A percentile compares a stretch with the other conserved stretches of the same genome.
These are phyloP conservation scores for Podocnemis expansa DNA, from an alignment of 2,113 vertebrate species.

Conservation along the genomic window DNA sequence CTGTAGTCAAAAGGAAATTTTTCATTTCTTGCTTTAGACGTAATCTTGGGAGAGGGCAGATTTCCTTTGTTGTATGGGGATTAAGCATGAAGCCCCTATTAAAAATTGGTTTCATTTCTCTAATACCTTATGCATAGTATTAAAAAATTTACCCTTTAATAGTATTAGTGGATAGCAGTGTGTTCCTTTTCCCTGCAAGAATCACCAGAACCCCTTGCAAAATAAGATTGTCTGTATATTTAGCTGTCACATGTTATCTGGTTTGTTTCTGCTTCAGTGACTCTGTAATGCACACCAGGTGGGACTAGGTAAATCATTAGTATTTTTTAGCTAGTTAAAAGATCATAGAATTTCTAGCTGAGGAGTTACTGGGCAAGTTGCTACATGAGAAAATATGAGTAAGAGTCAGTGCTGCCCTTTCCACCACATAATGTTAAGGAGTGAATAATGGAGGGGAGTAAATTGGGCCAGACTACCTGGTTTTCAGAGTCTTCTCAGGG, in stretches of 20 bases:
- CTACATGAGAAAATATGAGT: not conserved
- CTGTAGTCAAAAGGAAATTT: not conserved
- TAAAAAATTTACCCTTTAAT: not conserved
- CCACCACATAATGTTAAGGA: not conserved
- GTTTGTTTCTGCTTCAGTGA: not conserved
- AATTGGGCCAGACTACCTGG: not conserved
- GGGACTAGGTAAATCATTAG: not conserved
- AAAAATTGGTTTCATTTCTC: not conserved
- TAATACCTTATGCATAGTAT: not conserved
- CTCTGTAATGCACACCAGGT: not conserved
- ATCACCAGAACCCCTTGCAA: not conserved
- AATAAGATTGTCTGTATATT: not conserved
- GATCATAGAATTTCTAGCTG: not conserved
- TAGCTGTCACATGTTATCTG: not conserved
- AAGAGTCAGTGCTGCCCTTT: not conserved
- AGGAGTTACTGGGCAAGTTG: not conserved
- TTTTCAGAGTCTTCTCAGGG: not conserved
- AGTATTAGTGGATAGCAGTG: not conserved
- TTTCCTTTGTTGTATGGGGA: not conserved
- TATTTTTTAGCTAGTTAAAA: conserved; percentile 16
- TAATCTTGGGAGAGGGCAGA: not conserved
- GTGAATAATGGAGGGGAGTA: rapidly evolving
- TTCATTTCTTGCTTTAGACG: not conserved
- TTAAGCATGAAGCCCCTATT: not conserved
- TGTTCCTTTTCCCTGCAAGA: not conserved